Evolutionary conservation across 1,140 invertebrate species (phyloP), one percentile per base, ranked within the genome.

Genomic region (Mamestra configurata): DNA sequence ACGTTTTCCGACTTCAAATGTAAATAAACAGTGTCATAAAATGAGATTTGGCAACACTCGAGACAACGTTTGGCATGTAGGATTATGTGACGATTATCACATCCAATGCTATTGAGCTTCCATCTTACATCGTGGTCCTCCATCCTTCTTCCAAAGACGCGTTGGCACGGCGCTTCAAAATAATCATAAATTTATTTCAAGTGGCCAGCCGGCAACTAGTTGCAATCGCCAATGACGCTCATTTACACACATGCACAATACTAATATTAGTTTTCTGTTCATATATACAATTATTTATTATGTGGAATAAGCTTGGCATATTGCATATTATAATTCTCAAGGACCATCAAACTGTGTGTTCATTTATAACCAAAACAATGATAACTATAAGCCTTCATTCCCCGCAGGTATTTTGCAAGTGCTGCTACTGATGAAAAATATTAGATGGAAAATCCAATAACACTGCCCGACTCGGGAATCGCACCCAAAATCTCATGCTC

Each of bases 131-230:
- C 22, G 35, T 77, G 20, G 79, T 61, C 51, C 49, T 55, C 24
- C 83, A 82, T 85, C 81, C 82, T 88, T 86, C 87, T 85, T 79
- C 80, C 80, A 89, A 85, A 84, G 79, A 83, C 79, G 82, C 79
- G 86, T 89, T 88, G 87, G 88, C 84, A 87, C 79, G 75, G 80
- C 81, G 80, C 81, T 90, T 88, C 86, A 90, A 88, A 90, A 89
- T 89, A 88, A 89, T 89, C 88, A 85, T 89, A 89, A 89, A 88
- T 88, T 90, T 88, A 84, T 86, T 88, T 88, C 82, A 86, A 88
- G 82, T 86, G 78, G 77, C 46, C 76, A 51, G 82, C 79, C 79
- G 79, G 81, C 73, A 59, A 82, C 73, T 85, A 79, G 61, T 75
- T 80, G 83, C 79, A 85, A 81, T 79, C 79, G 79, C 61, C 83